These are phyloP conservation scores for Emydocephalus ijimae DNA, from an alignment of 2,113 vertebrate genomes.

Conservation along the genomic window DNA sequence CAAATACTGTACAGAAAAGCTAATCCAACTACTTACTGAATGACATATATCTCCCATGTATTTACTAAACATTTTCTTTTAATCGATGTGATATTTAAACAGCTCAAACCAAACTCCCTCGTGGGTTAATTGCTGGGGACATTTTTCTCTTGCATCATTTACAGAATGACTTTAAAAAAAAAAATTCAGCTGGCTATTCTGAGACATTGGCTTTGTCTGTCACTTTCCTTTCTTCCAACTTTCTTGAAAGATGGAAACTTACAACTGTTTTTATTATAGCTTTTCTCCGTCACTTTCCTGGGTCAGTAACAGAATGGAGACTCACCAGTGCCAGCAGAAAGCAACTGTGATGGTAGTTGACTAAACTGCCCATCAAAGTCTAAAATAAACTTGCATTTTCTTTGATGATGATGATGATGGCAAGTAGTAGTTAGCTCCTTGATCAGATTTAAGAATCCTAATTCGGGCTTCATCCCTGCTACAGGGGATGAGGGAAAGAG, in stretches of 20 bases:
- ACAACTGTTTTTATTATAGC: background rate
- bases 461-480: background rate
- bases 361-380: background rate
- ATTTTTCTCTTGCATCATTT: background rate
- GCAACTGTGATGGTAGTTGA: background rate
- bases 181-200: background rate
- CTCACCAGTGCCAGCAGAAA: constrained; percentile 9
- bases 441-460: background rate
- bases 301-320: background rate
- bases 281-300: background rate
- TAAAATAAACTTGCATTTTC: background rate
- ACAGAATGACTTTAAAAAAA: background rate
- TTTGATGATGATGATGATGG: background rate
- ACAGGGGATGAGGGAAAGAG: background rate
- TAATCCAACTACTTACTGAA: background rate
- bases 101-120: background rate
- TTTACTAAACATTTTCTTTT: background rate
- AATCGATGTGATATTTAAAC: background rate
- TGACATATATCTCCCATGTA: background rate
- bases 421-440: background rate
- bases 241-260: background rate
- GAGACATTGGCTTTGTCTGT: background rate
- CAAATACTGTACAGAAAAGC: background rate
- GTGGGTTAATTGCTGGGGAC: background rate
- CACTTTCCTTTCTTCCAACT: background rate